Evolutionary conservation across 2,113 vertebrate genomes (phyloP), one percentile per base, ranked within the genome.

Genomic region (Pluvialis apricaria): DNA sequence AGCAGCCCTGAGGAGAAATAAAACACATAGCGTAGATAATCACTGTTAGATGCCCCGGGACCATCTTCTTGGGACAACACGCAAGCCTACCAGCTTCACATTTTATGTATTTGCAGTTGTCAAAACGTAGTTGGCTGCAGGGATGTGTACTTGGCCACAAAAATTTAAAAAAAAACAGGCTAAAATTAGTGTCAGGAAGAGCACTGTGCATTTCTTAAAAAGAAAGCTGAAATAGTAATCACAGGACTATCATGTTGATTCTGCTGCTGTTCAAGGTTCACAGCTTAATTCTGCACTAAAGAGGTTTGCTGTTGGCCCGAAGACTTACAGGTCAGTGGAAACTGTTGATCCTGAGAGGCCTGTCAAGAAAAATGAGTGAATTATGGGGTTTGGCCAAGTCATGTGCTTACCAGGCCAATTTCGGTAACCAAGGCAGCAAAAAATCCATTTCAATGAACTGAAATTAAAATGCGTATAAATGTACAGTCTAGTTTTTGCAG

Each of bases 321-420:
- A 93, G 84, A 96, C 91, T 95, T 97, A 82, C 94, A 94, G 94
- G 88, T 97, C 95, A 97, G 68, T 97, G 92, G 96, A 91, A 98
- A 97, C 93, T 91, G 90, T 88, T 96, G 90, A 96, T 93, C 66
- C 66, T 94, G 88, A 95, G 84, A 96, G 90, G 38, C 38, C 75
- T 97, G 90, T 96, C 84, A 96, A 92, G 79, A 92, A 97, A 72
- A 97, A 94, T 42, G 34, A 96, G 76, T 95, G 90, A 96, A 90
- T 96, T 97, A 88, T 54, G 34, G 91, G 64, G 15, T 84, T 90
- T 86, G 95, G 77, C 81, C 51, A 96, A 97, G 88, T 93, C 80
- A 76, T 75, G n/a, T 97, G 93, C 77, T 88, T 91, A 89, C 72
- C 47, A 92, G 86, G 69, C 90, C 88, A 94, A 82, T 90, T 96